phyloP scores from a whole-genome alignment of 2,888 invertebrate species.

The Parnassius apollo region DNA sequence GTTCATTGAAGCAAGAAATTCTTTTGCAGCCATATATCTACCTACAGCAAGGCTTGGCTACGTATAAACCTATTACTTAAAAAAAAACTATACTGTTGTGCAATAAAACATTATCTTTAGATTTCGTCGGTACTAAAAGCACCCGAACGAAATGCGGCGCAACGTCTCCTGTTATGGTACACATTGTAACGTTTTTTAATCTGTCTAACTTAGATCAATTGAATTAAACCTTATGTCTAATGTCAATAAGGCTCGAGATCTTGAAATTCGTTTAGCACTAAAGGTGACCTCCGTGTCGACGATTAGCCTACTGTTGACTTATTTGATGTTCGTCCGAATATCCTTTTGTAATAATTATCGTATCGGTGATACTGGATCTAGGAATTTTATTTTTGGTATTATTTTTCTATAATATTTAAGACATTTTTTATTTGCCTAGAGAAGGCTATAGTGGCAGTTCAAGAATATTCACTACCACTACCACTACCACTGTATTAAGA shows the following conservation, averaged over 20 bases:
- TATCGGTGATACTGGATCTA: slow-evolving; percentile 3
- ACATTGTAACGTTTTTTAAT: slow-evolving; percentile 4
- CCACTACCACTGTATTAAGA: no score
- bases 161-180: slow-evolving; percentile 4
- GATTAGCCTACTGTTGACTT: slow-evolving; percentile 15
- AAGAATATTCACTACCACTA: no score
- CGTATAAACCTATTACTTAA: no score
- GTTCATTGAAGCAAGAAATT: no score
- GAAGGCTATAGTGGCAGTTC: no score
- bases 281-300: slow-evolving; percentile 1
- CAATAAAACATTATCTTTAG: not conserved
- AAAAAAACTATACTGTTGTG: no score
- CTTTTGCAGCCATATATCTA: no score
- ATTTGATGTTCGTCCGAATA: slow-evolving; percentile 5
- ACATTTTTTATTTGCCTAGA: no score
- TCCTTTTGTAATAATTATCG: slow-evolving; percentile 17
- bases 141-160: not conserved
- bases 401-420: no score
- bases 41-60: no score
- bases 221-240: slow-evolving; percentile 7
- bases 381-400: not conserved
- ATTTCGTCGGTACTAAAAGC: slow-evolving; percentile 2
- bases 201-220: not conserved
- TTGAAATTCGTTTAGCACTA: slow-evolving; percentile 13
- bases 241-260: slow-evolving; percentile 3